phyloP scores from a whole-genome alignment of 2,113 vertebrate species.

The Callionymus lyra region DNA sequence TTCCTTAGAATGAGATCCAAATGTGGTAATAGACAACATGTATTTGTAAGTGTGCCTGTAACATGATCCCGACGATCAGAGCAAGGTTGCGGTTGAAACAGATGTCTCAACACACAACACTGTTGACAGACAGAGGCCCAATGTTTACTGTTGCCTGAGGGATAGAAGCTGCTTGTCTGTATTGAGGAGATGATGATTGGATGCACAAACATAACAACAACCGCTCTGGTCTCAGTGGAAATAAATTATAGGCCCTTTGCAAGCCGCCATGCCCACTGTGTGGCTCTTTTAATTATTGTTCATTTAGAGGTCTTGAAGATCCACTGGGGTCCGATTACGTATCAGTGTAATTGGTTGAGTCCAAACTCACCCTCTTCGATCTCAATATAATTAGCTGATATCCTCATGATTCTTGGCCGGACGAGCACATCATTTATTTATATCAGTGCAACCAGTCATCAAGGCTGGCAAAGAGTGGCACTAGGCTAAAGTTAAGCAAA shows the following conservation, averaged over 20 bases:
- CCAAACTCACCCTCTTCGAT: too few species aligned
- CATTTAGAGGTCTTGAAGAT: not conserved
- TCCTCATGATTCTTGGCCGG: too few species aligned
- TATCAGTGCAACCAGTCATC: too few species aligned
- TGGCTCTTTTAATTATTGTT: not conserved
- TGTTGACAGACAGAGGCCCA: conserved; percentile 43
- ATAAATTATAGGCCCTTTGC: not conserved
- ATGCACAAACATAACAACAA: conserved; percentile 11
- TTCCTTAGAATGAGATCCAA: conserved; percentile 54
- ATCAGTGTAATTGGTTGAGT: too few species aligned
- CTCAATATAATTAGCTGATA: too few species aligned
- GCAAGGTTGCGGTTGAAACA: conserved; percentile 50
- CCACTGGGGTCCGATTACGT: too few species aligned
- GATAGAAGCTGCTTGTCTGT: conserved; percentile 20
- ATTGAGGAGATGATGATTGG: conserved; percentile 14
- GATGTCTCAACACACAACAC: conserved; percentile 57
- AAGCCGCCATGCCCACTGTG: too few species aligned
- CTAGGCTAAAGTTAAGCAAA: too few species aligned
- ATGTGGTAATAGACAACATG: conserved; percentile 53
- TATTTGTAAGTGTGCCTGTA: conserved; percentile 46
- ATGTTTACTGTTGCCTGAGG: conserved; percentile 44
- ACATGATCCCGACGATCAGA: conserved; percentile 58
- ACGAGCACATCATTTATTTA: too few species aligned
- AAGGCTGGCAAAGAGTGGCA: too few species aligned
- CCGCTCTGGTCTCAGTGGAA: not conserved